Evolutionary conservation across 2,113 vertebrate species (phyloP).

Genomic region (Lipophrys pholis): DNA sequence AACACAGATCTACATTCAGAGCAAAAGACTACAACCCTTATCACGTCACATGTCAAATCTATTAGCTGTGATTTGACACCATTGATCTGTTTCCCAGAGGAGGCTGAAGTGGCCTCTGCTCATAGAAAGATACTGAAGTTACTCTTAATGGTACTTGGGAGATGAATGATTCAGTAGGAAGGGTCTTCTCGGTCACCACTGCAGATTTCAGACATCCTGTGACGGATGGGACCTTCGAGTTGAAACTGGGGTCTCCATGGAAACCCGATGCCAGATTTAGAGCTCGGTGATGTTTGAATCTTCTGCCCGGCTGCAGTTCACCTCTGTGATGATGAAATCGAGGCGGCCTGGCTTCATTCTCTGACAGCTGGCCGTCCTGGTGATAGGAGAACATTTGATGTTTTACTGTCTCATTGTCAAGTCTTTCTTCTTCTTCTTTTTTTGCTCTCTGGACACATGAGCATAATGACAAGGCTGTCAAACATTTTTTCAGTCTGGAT

Average conservation of each 20-base stretch:
- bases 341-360: slow-evolving; percentile 4
- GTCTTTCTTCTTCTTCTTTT: too few relatives aligned
- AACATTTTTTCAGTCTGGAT: too few relatives aligned
- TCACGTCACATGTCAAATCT: background rate
- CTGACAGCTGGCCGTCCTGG: slow-evolving; percentile 80
- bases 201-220: slow-evolving; percentile 36
- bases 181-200: slow-evolving; percentile 23
- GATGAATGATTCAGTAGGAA: slow-evolving; percentile 56
- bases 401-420: slow-evolving; percentile 7
- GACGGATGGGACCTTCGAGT: slow-evolving; percentile 37
- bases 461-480: too few relatives aligned
- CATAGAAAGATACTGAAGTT: slow-evolving; percentile 42
- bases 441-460: too few relatives aligned
- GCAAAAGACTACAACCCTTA: background rate
- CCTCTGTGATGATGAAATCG: slow-evolving; percentile 58
- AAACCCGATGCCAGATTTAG: slow-evolving; percentile 34
- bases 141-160: slow-evolving; percentile 81
- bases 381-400: slow-evolving; percentile 25
- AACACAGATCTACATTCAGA: background rate
- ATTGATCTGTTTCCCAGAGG: background rate
- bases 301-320: slow-evolving; percentile 71
- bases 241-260: slow-evolving; percentile 45
- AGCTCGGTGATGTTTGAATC: slow-evolving; percentile 54
- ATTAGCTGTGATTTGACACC: slow-evolving; percentile 5
- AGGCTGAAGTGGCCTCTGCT: slow-evolving; percentile 1